Conservation (phyloP, 2,113 vertebrate species). For the Tragelaphus scriptus region DNA sequence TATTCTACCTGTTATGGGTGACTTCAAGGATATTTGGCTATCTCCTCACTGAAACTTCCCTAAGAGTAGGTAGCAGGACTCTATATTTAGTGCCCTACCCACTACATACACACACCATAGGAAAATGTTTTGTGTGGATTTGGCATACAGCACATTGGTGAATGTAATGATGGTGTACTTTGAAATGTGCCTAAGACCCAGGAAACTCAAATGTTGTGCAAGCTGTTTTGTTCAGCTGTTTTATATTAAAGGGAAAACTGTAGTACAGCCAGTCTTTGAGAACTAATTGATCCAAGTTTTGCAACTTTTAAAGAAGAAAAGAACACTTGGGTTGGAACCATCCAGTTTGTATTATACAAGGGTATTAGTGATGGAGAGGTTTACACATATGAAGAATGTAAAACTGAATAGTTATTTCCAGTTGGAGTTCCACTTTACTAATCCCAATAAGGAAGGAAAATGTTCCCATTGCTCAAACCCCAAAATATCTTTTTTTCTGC, state of each 20-base stretch:
- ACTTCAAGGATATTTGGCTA: neutral
- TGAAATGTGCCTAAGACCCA: neutral
- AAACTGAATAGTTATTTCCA: neutral
- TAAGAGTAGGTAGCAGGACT: neutral
- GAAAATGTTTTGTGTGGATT: neutral
- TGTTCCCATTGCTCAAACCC: neutral
- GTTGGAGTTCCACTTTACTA: neutral
- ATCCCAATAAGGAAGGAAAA: conserved; percentile 26
- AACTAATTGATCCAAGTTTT: neutral
- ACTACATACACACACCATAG: neutral
- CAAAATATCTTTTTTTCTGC: neutral
- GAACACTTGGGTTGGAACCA: neutral
- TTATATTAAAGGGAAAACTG: neutral
- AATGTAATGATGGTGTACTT: neutral
- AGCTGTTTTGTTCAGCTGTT: neutral
- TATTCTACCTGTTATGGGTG: neutral
- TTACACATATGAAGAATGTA: neutral
- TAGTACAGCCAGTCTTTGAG: neutral
- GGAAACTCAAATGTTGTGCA: neutral
- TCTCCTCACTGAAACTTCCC: neutral
- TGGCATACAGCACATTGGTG: neutral
- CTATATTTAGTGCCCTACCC: neutral
- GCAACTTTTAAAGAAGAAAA: neutral
- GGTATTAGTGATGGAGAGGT: neutral
- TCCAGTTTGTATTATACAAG: neutral